phyloP scores from a whole-genome alignment of 1,140 invertebrate genomes.

The Dendroctonus valens region DNA sequence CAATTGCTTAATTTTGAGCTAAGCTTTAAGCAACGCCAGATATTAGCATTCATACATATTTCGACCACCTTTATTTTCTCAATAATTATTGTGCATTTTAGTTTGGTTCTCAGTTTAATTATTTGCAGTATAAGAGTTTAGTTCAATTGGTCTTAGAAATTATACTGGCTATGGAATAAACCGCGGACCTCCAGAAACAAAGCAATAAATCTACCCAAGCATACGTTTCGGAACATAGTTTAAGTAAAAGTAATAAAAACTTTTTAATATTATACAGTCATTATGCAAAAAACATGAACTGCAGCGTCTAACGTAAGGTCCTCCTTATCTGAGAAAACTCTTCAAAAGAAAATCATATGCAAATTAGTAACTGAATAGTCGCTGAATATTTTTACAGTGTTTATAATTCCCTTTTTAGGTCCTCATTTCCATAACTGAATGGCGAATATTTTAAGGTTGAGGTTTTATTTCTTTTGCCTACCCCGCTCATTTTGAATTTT shows the following conservation, averaged over 20 bases:
- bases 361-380: slow-evolving; percentile 49
- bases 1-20: too few relatives aligned
- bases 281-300: slow-evolving; percentile 47
- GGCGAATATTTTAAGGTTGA: slow-evolving; percentile 41
- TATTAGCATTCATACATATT: too few relatives aligned
- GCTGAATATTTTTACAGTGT: slow-evolving; percentile 52
- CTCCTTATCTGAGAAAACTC: slow-evolving; percentile 41
- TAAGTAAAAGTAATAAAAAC: slow-evolving; percentile 42
- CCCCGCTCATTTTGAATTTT: slow-evolving; percentile 44
- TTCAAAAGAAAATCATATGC: slow-evolving; percentile 50
- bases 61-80: too few relatives aligned
- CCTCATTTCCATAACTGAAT: slow-evolving; percentile 49
- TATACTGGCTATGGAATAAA: too few relatives aligned
- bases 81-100: too few relatives aligned
- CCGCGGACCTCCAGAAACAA: too few relatives aligned
- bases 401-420: slow-evolving; percentile 51
- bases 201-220: not conserved
- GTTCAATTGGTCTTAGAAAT: too few relatives aligned
- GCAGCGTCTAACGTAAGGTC: slow-evolving; percentile 42
- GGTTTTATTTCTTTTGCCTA: slow-evolving; percentile 29
- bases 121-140: too few relatives aligned
- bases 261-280: slow-evolving; percentile 17
- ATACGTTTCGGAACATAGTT: slow-evolving; percentile 29
- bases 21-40: too few relatives aligned
- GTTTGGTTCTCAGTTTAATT: too few relatives aligned